phyloP scores from a whole-genome alignment of 1,140 invertebrate genomes.

The Magallana ariakensis region DNA sequence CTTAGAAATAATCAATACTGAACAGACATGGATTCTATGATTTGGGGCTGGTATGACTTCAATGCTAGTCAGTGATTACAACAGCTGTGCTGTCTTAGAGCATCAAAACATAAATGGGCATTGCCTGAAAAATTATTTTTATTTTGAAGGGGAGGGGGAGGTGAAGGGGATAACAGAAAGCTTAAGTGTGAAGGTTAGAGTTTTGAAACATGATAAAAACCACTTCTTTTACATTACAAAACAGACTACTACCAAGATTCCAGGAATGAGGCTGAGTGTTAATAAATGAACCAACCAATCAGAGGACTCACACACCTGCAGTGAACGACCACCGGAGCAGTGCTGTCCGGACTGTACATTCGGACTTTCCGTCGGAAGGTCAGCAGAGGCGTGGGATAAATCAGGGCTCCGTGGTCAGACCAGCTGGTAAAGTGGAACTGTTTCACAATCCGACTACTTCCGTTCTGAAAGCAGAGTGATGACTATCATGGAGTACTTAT shows the following conservation, averaged over 20 bases:
- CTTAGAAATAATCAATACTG: too few relatives aligned
- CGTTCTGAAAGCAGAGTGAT: constrained; percentile 63
- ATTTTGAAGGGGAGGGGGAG: too few relatives aligned
- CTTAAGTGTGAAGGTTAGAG: not conserved
- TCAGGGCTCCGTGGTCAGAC: constrained; percentile 86
- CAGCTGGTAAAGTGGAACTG: constrained; percentile 85
- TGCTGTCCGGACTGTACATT: constrained; percentile 71
- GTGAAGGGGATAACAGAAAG: too few relatives aligned
- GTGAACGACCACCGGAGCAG: constrained; percentile 75
- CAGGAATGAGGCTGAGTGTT: too few relatives aligned
- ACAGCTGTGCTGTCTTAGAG: too few relatives aligned
- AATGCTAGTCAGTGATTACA: too few relatives aligned
- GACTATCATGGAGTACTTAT: too few relatives aligned
- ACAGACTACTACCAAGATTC: too few relatives aligned
- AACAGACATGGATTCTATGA: too few relatives aligned
- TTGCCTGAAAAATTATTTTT: too few relatives aligned
- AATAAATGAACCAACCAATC: not conserved
- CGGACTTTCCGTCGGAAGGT: constrained; percentile 82
- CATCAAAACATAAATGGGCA: not conserved
- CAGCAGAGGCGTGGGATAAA: constrained; percentile 83
- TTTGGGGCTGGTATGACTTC: too few relatives aligned
- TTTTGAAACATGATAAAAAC: not conserved
- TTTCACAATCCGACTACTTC: constrained; percentile 81
- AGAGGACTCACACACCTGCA: constrained; percentile 68
- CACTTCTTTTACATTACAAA: too few relatives aligned